phyloP scores from a whole-genome alignment of 2,113 vertebrate species.

The Muntiacus muntjak region DNA sequence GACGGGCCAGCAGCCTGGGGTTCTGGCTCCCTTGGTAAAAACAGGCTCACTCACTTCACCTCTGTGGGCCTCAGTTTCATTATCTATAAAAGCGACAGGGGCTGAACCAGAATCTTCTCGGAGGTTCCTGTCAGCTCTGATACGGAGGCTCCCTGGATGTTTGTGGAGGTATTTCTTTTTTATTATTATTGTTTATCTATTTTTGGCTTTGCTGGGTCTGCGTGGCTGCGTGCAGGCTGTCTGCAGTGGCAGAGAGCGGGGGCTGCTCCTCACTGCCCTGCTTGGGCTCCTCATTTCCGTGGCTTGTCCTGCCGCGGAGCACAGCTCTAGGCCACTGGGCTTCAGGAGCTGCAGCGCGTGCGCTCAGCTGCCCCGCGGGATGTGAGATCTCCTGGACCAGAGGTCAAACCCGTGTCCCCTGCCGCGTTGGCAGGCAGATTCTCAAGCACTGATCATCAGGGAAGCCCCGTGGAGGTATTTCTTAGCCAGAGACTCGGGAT shows the following conservation, averaged over 20 bases:
- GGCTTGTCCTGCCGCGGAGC: background rate
- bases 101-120: background rate
- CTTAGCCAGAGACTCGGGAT: background rate
- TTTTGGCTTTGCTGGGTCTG: background rate
- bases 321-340: background rate
- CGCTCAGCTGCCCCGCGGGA: accelerated
- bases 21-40: background rate
- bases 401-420: background rate
- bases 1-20: background rate
- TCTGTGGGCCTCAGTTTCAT: background rate
- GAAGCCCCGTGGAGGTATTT: background rate
- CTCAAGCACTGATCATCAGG: background rate
- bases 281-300: background rate
- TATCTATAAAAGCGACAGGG: background rate
- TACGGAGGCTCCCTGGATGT: background rate
- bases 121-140: background rate
- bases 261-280: accelerated
- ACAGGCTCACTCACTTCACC: background rate
- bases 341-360: background rate
- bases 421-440: background rate
- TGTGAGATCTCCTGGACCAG: background rate
- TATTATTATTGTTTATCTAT: background rate
- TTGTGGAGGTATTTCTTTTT: background rate
- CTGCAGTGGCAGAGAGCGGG: background rate
- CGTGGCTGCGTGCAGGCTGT: background rate